phyloP scores from a whole-genome alignment of 53 echinoderm and acorn worm species.

The Henricia sp. region DNA sequence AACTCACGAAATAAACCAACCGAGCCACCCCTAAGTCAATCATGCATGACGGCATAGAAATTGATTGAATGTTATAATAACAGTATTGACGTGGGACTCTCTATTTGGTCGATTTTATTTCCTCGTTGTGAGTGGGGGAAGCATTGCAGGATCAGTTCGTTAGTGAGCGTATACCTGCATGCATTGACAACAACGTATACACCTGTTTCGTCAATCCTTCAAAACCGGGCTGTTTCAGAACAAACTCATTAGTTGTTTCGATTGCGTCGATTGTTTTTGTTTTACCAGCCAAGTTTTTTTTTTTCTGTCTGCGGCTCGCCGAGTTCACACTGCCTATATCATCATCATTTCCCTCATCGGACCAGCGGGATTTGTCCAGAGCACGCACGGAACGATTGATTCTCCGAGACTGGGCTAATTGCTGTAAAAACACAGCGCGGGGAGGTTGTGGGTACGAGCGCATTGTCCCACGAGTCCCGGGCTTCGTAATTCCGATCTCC shows the following conservation, averaged over 20 bases:
- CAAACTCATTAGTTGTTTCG: not conserved
- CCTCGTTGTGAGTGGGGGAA: too few relatives aligned
- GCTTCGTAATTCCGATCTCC: not conserved
- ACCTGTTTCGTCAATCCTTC: not conserved
- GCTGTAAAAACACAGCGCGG: not conserved
- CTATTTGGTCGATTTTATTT: too few relatives aligned
- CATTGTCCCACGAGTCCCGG: not conserved
- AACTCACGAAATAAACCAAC: too few relatives aligned
- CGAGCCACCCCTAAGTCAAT: too few relatives aligned
- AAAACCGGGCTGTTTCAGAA: not conserved
- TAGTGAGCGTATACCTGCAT: too few relatives aligned
- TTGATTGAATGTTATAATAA: too few relatives aligned
- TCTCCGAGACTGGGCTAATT: conserved; percentile 2
- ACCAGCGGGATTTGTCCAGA: not conserved
- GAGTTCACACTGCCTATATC: not conserved
- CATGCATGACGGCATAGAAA: too few relatives aligned
- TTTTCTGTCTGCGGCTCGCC: not conserved
- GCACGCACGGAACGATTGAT: conserved; percentile 30
- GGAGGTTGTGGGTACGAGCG: not conserved
- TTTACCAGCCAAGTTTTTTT: not conserved
- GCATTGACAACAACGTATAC: not conserved
- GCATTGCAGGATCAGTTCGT: too few relatives aligned
- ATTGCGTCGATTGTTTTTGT: not conserved
- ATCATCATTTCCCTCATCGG: conserved; percentile 41
- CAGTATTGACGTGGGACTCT: too few relatives aligned